Evolutionary conservation across 2,888 invertebrate genomes (phyloP), one percentile per base, ranked within the genome.

Genomic region (Charanyca ferruginea): DNA sequence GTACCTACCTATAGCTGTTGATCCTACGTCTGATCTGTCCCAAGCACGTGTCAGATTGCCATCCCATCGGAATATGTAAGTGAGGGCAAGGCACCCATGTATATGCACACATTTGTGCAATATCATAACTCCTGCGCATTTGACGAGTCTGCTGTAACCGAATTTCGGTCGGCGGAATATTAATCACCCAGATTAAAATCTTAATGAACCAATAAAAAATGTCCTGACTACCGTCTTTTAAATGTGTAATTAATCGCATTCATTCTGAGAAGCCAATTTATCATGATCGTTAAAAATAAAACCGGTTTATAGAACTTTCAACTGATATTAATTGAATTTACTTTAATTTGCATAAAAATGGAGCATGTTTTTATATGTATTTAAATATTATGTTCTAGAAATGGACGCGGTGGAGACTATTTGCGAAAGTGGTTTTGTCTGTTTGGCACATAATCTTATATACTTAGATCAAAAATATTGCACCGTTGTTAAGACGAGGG

Each of bases 191-290:
- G 65, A 70, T 65, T 64, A 41, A 11, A n/a, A 44, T 49, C 32
- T 49, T 58, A 72, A 71, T 53, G 42, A 58, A 58, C n/a, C 28
- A 65, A 53, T 72, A 44, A 68, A 66, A 7, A 18, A 20, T 58
- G n/a, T 18, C 25, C 16, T 0, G n/a, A 7, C n/a, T 44, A 18
- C 38, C 53, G 66, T 38, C 55, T 55, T 42, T 59, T 28, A 5
- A 2, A 73, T 52, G 38, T 45, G 28, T 28, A 44, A 73, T 66
- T 28, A 20, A 54, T 55, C 38, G 22, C 28, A 45, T 66, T 44
- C 42, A 42, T 20, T 60, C 3, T 8, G 3, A 38, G 13, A 13
- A n/a, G 38, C n/a, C 35, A 6, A 60, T 66, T 25, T 42, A 47
- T 28, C 13, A 41, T 38, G 20, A 32, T 28, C 57, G 28, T 47